Evolutionary conservation across 2,888 invertebrate genomes (phyloP).

Genomic region (Thumatha senex): DNA sequence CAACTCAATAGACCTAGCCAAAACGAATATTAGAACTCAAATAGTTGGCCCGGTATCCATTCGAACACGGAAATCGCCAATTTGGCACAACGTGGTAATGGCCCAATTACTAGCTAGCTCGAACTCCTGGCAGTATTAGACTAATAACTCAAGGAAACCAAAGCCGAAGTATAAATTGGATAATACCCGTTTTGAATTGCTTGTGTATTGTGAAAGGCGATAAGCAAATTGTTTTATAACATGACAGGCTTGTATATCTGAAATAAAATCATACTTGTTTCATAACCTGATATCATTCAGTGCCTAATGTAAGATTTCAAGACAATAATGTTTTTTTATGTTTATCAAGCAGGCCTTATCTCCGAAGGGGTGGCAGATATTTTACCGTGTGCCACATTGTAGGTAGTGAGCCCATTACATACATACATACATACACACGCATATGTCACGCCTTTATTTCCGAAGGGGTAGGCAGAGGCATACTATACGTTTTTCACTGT

Average conservation of each 20-base stretch:
- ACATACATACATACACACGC: too few species aligned
- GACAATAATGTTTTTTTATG: too few species aligned
- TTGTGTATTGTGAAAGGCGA: slow-evolving; percentile 10
- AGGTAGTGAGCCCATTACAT: too few species aligned
- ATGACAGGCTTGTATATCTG: neutral
- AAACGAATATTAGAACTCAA: neutral
- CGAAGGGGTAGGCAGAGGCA: too few species aligned
- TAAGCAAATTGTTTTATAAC: neutral
- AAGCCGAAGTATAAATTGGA: slow-evolving; percentile 17
- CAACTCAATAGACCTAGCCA: neutral
- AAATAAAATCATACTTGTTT: too few species aligned
- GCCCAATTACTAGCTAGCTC: slow-evolving; percentile 3
- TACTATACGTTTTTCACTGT: too few species aligned
- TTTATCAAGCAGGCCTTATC: too few species aligned
- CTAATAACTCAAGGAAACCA: slow-evolving; percentile 34
- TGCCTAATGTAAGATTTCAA: too few species aligned
- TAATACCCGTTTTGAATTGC: slow-evolving; percentile 10
- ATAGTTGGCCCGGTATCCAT: slow-evolving; percentile 7
- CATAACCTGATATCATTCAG: too few species aligned
- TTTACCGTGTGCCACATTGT: too few species aligned
- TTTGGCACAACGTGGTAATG: slow-evolving; percentile 5
- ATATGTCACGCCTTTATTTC: too few species aligned
- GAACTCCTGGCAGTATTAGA: slow-evolving; percentile 24
- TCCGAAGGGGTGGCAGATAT: too few species aligned
- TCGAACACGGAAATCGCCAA: slow-evolving; percentile 28